Percentiles rank a stretch among this genome's conserved stretches.
phyloP scores from a whole-genome alignment of 1,140 invertebrate genomes.

The Scaptomyza graminum region DNA sequence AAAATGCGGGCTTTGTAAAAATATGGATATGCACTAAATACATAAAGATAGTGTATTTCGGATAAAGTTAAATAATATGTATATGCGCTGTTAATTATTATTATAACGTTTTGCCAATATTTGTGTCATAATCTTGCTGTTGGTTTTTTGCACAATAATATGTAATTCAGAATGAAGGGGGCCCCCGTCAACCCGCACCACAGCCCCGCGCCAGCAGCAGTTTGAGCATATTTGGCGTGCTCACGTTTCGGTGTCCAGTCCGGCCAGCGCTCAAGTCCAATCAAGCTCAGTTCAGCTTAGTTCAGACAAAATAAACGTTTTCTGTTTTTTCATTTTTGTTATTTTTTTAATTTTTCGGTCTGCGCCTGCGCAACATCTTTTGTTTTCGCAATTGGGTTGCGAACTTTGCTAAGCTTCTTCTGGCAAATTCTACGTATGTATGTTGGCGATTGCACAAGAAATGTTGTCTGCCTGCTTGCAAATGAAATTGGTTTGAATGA shows the following conservation, averaged over 20 bases:
- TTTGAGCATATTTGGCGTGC: conserved; percentile 35
- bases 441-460: conserved; percentile 21
- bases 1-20: conserved; percentile 26
- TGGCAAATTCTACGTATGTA: conserved; percentile 34
- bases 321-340: neutral
- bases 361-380: conserved; percentile 59
- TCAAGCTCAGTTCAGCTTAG: conserved; percentile 26
- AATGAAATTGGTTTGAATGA: conserved; percentile 25
- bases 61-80: neutral
- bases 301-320: conserved; percentile 1
- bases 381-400: conserved; percentile 55
- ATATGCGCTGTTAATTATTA: conserved; percentile 38
- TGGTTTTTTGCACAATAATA: conserved; percentile 61
- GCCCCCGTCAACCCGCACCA: neutral
- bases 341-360: conserved; percentile 1
- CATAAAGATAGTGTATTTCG: neutral
- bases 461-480: conserved; percentile 11
- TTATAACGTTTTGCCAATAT: conserved; percentile 39
- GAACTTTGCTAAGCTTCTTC: conserved; percentile 63
- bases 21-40: neutral
- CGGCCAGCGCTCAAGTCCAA: conserved; percentile 39
- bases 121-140: conserved; percentile 58
- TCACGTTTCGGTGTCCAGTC: conserved; percentile 35
- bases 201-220: neutral
- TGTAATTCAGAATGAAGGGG: conserved; percentile 15